Conservation (phyloP, 2,797 vertebrate genomes). For the Pterois miles region DNA sequence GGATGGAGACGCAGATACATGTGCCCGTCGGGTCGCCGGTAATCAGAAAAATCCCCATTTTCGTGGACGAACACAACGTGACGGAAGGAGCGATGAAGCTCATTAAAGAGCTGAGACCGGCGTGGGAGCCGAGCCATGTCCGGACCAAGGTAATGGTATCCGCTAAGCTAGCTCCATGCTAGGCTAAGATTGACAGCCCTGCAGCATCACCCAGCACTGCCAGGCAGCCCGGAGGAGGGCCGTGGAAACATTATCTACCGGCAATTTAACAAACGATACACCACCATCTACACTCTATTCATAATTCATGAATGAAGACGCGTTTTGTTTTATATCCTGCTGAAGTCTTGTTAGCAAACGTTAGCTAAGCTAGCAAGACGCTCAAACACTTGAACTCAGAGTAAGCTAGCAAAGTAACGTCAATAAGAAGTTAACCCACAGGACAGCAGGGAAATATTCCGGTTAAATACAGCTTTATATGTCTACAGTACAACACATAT, state of each 20-base stretch:
- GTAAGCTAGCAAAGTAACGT: not conserved
- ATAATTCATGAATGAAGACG: not conserved
- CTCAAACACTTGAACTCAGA: not conserved
- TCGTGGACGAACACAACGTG: conserved; percentile 89
- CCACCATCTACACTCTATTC: rapidly evolving
- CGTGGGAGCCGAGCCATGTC: conserved; percentile 85
- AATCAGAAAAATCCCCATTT: conserved; percentile 83
- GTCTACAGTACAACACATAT: too few relatives aligned
- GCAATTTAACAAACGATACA: rapidly evolving
- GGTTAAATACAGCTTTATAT: not conserved
- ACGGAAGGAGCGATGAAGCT: conserved; percentile 90
- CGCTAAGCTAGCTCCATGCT: conserved; percentile 48
- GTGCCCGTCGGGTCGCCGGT: conserved; percentile 83
- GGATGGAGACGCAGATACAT: conserved; percentile 87
- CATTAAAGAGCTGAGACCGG: conserved; percentile 90
- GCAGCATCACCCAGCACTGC: conserved; percentile 36
- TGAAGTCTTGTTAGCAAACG: not conserved
- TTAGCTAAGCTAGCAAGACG: too few relatives aligned
- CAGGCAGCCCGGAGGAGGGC: conserved; percentile 30
- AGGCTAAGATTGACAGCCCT: conserved; percentile 54
- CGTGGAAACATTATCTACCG: not conserved
- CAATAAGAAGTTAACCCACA: not conserved
- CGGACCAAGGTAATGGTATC: conserved; percentile 86
- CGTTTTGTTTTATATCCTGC: rapidly evolving
- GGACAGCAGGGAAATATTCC: not conserved